Evolutionary conservation across 2,113 vertebrate genomes (phyloP), one percentile per base, ranked within the genome.

Genomic region (Leucopsar rothschildi): DNA sequence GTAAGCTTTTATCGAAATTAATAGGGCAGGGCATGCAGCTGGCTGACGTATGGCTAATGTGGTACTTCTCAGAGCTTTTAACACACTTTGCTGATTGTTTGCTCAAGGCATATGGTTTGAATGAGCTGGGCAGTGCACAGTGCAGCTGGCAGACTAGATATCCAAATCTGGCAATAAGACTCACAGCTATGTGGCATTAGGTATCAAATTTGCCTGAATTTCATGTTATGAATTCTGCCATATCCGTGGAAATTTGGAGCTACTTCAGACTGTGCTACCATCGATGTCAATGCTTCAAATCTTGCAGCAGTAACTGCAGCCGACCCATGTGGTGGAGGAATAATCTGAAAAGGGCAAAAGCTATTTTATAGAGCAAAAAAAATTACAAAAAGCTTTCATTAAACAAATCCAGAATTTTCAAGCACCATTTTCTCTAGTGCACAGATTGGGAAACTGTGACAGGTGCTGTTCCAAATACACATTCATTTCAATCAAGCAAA

Each of bases 61-160:
- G 84, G 76, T 81, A 39, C 88, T 95, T 95, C 53, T 66, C 82
- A 35, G 76, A 57, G 95, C 82, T 95, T 94, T 95, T 86, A 94
- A 86, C 85, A 95, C 75, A 88, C 95, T 95, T 96, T 93, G 71
- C 85, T 97, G 94, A 90, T 90, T 91, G 93, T 92, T 96, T 96
- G 88, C 88, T 95, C 93, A 90, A 95, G 88, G 90, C 90, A 96
- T 96, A 97, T 86, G 93, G 93, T 95, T 96, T 95, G 92, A 94
- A 96, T 42, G 88, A 96, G 88, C 75, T 83, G 95, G 95, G 94
- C 95, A 96, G 90, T 59, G 64, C 90, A 60, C 60, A 93, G 76
- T 93, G 88, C 96, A 97, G 93, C 93, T 96, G 96, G 96, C 93
- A 96, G 82, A 70, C 52, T 66, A 10, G 71, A 86, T 90, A 90